phyloP scores from a whole-genome alignment of 2,888 invertebrate genomes.

The Temnothorax unifasciatus region DNA sequence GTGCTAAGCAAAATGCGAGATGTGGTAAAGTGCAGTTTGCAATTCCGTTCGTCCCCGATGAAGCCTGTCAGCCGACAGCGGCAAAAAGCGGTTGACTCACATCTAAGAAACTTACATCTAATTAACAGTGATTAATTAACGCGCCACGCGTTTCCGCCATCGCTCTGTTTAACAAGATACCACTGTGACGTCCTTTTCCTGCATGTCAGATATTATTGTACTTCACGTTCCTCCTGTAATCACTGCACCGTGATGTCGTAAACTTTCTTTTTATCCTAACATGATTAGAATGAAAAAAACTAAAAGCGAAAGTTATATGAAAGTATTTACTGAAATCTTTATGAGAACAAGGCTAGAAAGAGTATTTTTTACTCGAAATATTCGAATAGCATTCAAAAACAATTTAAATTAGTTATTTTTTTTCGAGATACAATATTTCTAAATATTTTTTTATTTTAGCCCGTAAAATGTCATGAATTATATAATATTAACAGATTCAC shows the following conservation, averaged over 20 bases:
- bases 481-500: background rate
- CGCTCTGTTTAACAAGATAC: constrained; percentile 20
- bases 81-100: constrained; percentile 72
- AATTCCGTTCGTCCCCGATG: constrained; percentile 75
- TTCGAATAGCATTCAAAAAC: background rate
- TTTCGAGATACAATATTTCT: background rate
- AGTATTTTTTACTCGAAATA: background rate
- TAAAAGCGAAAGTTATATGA: background rate
- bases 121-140: constrained; percentile 72
- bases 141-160: constrained; percentile 19
- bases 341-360: background rate
- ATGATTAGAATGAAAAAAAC: background rate
- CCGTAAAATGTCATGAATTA: background rate
- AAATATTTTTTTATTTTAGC: background rate
- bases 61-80: constrained; percentile 68
- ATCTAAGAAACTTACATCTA: constrained; percentile 72
- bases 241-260: background rate
- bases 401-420: constrained; percentile 1
- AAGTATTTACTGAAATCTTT: background rate
- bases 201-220: constrained; percentile 24
- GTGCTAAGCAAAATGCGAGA: constrained; percentile 79
- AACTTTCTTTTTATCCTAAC: background rate
- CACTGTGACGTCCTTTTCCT: constrained; percentile 9
- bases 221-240: background rate
- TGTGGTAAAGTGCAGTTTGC: constrained; percentile 81